Conservation (phyloP, 2,113 vertebrate genomes). For the Ciconia maguari region DNA sequence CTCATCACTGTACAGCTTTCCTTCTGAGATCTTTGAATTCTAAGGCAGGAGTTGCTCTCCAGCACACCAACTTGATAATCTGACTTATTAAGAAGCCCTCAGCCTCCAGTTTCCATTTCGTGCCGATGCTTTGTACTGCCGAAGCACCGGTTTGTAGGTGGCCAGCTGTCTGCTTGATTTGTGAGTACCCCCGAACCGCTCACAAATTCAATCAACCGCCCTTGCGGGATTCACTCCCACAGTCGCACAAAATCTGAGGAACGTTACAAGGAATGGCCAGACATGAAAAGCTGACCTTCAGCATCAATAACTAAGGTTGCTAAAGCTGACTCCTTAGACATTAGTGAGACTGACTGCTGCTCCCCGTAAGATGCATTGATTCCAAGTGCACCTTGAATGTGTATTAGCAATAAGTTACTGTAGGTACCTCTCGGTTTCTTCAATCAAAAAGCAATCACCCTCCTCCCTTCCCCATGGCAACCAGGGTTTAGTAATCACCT, state of each 20-base stretch:
- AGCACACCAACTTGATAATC: neutral
- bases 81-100: neutral
- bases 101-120: neutral
- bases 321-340: neutral
- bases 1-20: neutral
- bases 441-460: slow-evolving; percentile 57
- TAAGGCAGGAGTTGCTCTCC: neutral
- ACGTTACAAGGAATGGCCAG: neutral
- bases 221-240: neutral
- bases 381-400: neutral
- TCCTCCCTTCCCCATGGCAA: slow-evolving; percentile 56
- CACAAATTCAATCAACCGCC: neutral
- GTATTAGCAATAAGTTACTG: slow-evolving; percentile 25
- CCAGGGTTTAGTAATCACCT: slow-evolving; percentile 41
- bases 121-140: rapidly evolving
- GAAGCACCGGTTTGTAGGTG: neutral
- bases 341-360: neutral
- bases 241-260: neutral
- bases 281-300: slow-evolving; percentile 5
- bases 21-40: neutral
- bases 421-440: slow-evolving; percentile 22
- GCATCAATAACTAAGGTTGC: neutral
- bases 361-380: neutral
- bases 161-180: slow-evolving; percentile 9
- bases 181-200: neutral